A percentile compares a stretch with the other conserved stretches of the same genome.
Evolutionary conservation across 2,888 invertebrate species (phyloP).

Genomic region (Amitus sp.): DNA sequence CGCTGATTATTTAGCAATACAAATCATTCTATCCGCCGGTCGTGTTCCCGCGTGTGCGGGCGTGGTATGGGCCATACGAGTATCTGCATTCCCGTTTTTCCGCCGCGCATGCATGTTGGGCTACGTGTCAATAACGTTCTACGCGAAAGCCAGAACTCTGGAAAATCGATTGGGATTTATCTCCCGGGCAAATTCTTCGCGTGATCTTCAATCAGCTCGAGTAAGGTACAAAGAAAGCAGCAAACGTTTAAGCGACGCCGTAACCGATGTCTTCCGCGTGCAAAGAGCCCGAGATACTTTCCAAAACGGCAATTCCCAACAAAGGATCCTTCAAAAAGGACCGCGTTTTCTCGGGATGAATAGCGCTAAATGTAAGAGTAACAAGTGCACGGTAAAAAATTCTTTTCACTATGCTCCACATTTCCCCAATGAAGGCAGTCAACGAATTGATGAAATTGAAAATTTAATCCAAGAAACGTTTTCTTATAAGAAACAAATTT

Average conservation of each 20-base stretch:
- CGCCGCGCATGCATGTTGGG: slow-evolving; percentile 17
- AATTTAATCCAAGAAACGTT: too few relatives aligned
- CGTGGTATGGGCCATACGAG: slow-evolving; percentile 49
- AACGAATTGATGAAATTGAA: too few relatives aligned
- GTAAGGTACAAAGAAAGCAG: slow-evolving; percentile 2
- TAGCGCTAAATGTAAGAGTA: too few relatives aligned
- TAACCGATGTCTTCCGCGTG: too few relatives aligned
- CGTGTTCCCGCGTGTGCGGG: slow-evolving; percentile 58
- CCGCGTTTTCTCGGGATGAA: neutral
- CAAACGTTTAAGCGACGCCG: neutral
- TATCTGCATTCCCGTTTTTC: slow-evolving; percentile 2
- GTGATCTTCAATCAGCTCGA: slow-evolving; percentile 3
- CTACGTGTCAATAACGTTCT: slow-evolving; percentile 19
- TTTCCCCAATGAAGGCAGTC: too few relatives aligned
- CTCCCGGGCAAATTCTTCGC: neutral
- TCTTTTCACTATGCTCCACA: too few relatives aligned
- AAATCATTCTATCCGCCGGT: slow-evolving; percentile 54
- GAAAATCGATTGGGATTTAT: slow-evolving; percentile 5
- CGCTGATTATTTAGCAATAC: slow-evolving; percentile 62
- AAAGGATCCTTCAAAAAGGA: neutral
- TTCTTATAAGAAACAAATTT: too few relatives aligned
- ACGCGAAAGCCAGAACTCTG: slow-evolving; percentile 4
- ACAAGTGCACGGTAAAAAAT: too few relatives aligned
- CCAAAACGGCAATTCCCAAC: too few relatives aligned
- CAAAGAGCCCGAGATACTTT: too few relatives aligned